Conservation (phyloP, 1,140 invertebrate species). For the Ruditapes philippinarum region DNA sequence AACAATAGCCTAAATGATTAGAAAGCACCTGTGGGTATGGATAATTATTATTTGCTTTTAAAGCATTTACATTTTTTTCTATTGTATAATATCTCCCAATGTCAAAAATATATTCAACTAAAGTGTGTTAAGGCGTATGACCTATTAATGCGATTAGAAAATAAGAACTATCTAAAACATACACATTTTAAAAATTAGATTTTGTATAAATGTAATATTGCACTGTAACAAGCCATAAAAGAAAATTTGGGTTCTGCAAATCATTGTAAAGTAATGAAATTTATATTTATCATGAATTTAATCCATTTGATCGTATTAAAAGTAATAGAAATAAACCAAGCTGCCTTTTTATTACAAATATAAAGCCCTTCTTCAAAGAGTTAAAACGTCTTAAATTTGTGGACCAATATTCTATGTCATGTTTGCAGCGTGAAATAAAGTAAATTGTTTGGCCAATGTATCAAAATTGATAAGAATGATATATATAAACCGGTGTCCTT, state of each 20-base stretch:
- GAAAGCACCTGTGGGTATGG: conserved; percentile 25
- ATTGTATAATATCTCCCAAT: not conserved
- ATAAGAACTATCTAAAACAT: not conserved
- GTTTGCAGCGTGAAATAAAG: conserved; percentile 8
- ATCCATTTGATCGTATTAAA: conserved; percentile 28
- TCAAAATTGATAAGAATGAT: not conserved
- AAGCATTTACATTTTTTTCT: not conserved
- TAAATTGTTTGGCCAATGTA: conserved; percentile 11
- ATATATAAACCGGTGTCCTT: not conserved
- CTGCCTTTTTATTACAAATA: conserved; percentile 18
- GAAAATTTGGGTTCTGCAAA: not conserved
- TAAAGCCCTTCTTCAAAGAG: not conserved
- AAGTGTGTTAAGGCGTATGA: not conserved
- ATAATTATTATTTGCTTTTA: too few relatives aligned
- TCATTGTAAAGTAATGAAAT: conserved; percentile 14
- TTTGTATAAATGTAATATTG: not conserved
- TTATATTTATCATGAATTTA: conserved; percentile 13
- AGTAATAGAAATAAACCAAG: not conserved
- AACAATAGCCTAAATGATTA: not conserved
- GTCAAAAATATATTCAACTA: not conserved
- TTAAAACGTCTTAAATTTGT: conserved; percentile 18
- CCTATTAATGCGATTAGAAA: conserved; percentile 3
- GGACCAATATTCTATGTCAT: conserved; percentile 15
- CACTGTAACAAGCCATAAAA: not conserved
- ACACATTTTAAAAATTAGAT: not conserved